These are phyloP conservation scores for Echinarachnius parma DNA, from an alignment of 53 echinoderm and acorn worm species.

Conservation along the genomic window DNA sequence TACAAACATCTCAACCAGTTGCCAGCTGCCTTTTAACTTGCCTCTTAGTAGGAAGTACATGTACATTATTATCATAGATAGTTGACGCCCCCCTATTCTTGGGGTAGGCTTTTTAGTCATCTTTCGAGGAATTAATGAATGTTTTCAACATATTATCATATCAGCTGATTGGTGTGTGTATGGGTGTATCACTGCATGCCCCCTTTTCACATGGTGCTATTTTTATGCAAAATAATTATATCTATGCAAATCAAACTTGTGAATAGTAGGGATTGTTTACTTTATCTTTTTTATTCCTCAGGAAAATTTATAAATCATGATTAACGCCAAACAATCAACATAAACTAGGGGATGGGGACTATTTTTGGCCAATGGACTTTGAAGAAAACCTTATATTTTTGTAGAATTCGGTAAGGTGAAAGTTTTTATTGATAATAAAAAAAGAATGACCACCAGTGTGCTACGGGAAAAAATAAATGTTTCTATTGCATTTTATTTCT, in stretches of 20 bases:
- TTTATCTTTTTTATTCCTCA: conserved; percentile 35
- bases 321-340: conserved; percentile 18
- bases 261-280: conserved; percentile 36
- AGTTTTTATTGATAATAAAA: conserved; percentile 49
- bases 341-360: too few relatives aligned
- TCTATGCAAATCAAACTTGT: conserved; percentile 33
- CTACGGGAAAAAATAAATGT: conserved; percentile 46
- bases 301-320: conserved; percentile 38
- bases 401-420: conserved; percentile 47
- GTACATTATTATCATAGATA: too few relatives aligned
- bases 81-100: neutral
- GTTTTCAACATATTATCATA: conserved; percentile 7
- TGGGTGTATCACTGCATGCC: conserved; percentile 31
- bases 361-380: too few relatives aligned
- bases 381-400: conserved; percentile 50
- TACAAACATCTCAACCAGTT: conserved; percentile 35
- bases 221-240: conserved; percentile 15
- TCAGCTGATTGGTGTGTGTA: conserved; percentile 24
- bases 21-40: conserved; percentile 43
- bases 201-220: conserved; percentile 38
- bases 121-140: neutral
- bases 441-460: conserved; percentile 43
- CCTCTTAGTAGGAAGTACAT: conserved; percentile 6
- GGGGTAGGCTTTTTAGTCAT: neutral
- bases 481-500: neutral